Base-by-base conservation (phyloP, 1,140 invertebrate genomes). In the Drosophila ogumai region DNA sequence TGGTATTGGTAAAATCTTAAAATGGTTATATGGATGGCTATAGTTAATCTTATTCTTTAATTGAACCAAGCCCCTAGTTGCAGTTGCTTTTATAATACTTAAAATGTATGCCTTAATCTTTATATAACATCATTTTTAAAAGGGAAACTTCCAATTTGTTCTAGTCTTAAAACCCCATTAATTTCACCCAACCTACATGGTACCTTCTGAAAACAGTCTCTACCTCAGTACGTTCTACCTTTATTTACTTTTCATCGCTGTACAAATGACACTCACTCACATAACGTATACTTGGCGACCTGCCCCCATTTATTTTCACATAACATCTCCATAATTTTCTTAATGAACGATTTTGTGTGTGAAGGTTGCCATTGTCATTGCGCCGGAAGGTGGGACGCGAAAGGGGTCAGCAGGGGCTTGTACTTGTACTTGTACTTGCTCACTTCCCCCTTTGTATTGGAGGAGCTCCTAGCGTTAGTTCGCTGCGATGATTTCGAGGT, bases 301-400 rank as follows among this genome's bases (percentile, higher is more conserved):
- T 67, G 44, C 64, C 55, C 54, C 73, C 41, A 49, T 79, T 54
- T 46, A 63, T 49, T 65, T 63, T 78, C 43, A 43, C 44, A 68
- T 63, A 40, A 49, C 59, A 56, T 63, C 72, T 75, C 67, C 56
- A 79, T 87, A 82, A 91, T 91, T 91, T 91, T 91, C 90, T 65
- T 82, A 80, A 76, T 91, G 79, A 91, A 76, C 81, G 80, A 90
- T 91, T 91, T 91, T 91, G 85, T 91, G 81, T 91, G 90, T 91
- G 90, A 91, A 91, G 90, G 90, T 91, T 91, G 81, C 75, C 72
- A 82, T 73, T 80, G 79, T 87, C 71, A 66, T 82, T 59, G 69
- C 44, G 54, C n/a, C 36, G 41, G 36, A 22, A 19, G 38, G 32
- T 40, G 22, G 3, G 32, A 22, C 38, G 32, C 0, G 55, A 57